These are phyloP conservation scores for Ceratitis capitata DNA, from an alignment of 1,140 invertebrate species.

Conservation along the genomic window DNA sequence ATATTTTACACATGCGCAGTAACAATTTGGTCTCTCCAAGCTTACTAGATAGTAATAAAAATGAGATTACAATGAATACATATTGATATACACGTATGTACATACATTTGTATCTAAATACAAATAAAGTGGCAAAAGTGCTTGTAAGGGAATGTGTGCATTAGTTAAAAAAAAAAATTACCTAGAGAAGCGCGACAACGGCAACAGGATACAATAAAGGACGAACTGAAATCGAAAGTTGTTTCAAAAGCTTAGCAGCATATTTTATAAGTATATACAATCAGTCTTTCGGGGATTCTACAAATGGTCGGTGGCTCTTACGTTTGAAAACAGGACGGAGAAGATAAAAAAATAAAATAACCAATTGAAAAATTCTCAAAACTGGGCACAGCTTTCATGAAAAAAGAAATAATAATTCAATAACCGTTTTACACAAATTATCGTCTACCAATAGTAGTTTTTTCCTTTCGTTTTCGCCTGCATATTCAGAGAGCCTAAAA, in stretches of 20 bases:
- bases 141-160: neutral
- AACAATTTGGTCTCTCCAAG: neutral
- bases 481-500: neutral
- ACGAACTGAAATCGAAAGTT: conserved; percentile 17
- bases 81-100: neutral
- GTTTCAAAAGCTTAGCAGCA: neutral
- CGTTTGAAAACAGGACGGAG: neutral
- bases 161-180: neutral
- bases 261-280: neutral
- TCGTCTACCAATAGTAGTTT: no score
- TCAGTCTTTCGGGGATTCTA: neutral
- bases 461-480: neutral
- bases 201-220: conserved; percentile 39
- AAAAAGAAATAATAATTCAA: no score
- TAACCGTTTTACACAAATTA: no score
- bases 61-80: neutral
- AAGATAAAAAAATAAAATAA: no score
- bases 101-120: neutral
- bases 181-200: neutral
- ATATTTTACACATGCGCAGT: neutral
- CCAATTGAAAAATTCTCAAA: no score
- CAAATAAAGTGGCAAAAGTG: neutral
- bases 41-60: neutral
- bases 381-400: no score
- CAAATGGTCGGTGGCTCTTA: neutral